These are phyloP conservation scores for Caenorhabditis parvicauda DNA, from an alignment of 2,888 invertebrate species.

Conservation along the genomic window DNA sequence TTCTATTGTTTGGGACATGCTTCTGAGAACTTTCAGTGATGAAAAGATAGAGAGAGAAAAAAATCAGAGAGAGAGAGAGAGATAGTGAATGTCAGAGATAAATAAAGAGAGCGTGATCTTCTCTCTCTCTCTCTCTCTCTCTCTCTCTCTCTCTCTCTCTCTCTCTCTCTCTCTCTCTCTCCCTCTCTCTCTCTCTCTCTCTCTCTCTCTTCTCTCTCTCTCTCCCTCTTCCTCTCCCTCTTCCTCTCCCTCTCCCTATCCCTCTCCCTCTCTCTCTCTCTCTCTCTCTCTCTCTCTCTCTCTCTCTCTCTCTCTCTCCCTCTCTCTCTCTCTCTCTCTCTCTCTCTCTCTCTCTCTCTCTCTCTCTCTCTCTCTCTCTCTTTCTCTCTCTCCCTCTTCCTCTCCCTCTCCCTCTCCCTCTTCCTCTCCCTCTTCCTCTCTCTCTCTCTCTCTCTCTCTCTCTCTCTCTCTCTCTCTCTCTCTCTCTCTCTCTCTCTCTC, in stretches of 20 bases:
- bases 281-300: not conserved
- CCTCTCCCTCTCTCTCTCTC: not conserved
- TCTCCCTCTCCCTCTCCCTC: not conserved
- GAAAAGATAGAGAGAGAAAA: too few relatives aligned
- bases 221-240: not conserved
- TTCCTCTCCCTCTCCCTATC: not conserved
- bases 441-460: too few relatives aligned
- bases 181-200: not conserved
- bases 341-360: not conserved
- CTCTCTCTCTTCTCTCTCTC: constrained; percentile 1
- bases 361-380: constrained; percentile 8
- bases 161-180: not conserved
- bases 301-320: not conserved
- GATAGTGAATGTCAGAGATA: too few relatives aligned
- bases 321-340: constrained; percentile 1
- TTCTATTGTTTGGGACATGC: too few relatives aligned
- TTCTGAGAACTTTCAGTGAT: too few relatives aligned
- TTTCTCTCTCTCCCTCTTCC: not conserved
- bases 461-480: too few relatives aligned
- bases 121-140: constrained; percentile 11
- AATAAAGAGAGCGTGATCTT: not conserved
- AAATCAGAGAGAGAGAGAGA: too few relatives aligned
- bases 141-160: constrained; percentile 6
- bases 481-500: too few relatives aligned
- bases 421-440: constrained; percentile 1